Conservation (phyloP, 2,888 invertebrate species). For the Aelia acuminata region DNA sequence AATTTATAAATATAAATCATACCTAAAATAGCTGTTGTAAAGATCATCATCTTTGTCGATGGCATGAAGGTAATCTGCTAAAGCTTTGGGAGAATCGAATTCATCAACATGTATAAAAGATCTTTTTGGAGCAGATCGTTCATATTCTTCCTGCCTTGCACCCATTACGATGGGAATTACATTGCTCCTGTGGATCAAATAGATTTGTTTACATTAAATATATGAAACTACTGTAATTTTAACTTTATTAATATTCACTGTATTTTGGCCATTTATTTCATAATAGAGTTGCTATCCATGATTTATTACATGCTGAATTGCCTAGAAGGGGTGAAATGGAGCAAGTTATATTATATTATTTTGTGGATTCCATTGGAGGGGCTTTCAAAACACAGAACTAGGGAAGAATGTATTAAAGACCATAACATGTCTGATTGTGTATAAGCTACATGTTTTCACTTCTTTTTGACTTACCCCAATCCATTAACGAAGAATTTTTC, state of each 20-base stretch:
- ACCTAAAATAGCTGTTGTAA: slow-evolving; percentile 88
- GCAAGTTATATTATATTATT: no score
- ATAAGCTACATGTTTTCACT: no score
- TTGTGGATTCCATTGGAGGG: no score
- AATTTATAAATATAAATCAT: neutral
- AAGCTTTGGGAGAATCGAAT: slow-evolving; percentile 87
- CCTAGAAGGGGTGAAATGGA: no score
- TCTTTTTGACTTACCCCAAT: slow-evolving; percentile 85
- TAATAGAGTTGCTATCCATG: neutral
- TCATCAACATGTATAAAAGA: slow-evolving; percentile 97
- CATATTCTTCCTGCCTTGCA: slow-evolving; percentile 92
- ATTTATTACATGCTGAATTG: no score
- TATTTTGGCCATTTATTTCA: neutral
- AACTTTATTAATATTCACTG: neutral
- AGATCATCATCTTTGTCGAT: slow-evolving; percentile 89
- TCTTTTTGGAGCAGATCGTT: slow-evolving; percentile 87
- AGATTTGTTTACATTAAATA: neutral
- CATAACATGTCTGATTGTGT: no score
- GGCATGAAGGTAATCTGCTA: slow-evolving; percentile 88
- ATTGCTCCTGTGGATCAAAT: slow-evolving; percentile 75
- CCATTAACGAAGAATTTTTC: slow-evolving; percentile 98
- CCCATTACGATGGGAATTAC: slow-evolving; percentile 97
- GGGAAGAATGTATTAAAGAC: no score
- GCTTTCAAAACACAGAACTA: no score
- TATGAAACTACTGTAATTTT: no score